Evolutionary conservation across 2,113 vertebrate genomes (phyloP).

Genomic region (Gadus macrocephalus): DNA sequence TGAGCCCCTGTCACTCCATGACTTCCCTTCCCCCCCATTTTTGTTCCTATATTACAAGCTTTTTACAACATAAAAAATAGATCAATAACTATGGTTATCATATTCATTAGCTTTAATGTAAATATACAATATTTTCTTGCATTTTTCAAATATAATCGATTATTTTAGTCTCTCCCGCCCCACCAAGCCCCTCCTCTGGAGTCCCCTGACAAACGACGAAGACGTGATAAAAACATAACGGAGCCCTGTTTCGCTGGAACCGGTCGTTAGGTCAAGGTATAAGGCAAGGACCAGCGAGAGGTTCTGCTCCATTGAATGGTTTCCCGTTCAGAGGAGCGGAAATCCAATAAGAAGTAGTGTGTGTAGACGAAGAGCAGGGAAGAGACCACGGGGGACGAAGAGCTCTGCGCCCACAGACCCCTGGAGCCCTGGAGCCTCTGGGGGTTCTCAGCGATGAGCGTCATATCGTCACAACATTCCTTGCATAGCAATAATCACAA

Average conservation of each 20-base stretch:
- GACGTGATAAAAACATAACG: neutral
- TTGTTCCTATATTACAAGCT: slow-evolving; percentile 73
- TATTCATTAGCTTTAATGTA: slow-evolving; percentile 63
- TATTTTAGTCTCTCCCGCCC: slow-evolving; percentile 34
- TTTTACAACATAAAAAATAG: slow-evolving; percentile 80
- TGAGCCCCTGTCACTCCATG: no score
- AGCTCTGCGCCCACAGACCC: slow-evolving; percentile 25
- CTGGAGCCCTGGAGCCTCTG: slow-evolving; percentile 24
- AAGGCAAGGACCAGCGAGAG: slow-evolving; percentile 76
- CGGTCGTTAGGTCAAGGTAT: slow-evolving; percentile 51
- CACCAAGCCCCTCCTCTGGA: slow-evolving; percentile 6
- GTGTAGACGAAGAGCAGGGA: neutral
- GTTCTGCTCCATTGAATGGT: slow-evolving; percentile 29
- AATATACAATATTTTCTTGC: slow-evolving; percentile 74
- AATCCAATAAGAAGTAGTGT: neutral
- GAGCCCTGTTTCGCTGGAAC: slow-evolving; percentile 49
- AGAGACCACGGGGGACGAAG: neutral
- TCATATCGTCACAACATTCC: slow-evolving; percentile 4
- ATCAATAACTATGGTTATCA: slow-evolving; percentile 76
- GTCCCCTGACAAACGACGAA: slow-evolving; percentile 32
- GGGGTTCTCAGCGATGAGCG: no score
- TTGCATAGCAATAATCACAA: slow-evolving; percentile 60
- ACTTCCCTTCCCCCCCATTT: slow-evolving; percentile 16
- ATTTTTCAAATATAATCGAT: slow-evolving; percentile 63
- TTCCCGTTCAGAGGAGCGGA: neutral